Evolutionary conservation across 1,140 invertebrate genomes (phyloP).

Genomic region (Euschistus heros): DNA sequence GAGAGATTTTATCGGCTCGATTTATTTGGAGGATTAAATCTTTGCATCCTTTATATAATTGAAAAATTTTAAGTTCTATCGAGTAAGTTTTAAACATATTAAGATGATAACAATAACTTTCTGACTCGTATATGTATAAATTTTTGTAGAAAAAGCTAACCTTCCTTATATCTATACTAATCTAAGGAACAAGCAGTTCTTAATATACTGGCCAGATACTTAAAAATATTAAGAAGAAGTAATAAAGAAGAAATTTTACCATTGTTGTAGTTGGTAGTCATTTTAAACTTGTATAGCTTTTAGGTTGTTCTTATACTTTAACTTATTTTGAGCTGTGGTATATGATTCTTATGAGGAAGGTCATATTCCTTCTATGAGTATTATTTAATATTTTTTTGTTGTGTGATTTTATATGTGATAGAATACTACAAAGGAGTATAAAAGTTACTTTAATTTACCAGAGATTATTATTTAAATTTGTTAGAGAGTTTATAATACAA

Average conservation of each 20-base stretch:
- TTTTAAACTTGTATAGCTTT: conserved; percentile 1
- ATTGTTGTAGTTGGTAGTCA: background rate
- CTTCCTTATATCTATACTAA: too few species aligned
- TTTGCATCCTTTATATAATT: too few species aligned
- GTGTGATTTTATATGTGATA: conserved; percentile 17
- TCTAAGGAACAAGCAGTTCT: too few species aligned
- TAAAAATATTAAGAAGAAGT: too few species aligned
- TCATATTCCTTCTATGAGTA: conserved; percentile 4
- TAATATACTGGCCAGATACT: too few species aligned
- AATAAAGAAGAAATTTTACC: background rate
- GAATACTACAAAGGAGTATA: background rate
- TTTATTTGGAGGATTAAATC: too few species aligned
- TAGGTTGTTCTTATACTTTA: background rate
- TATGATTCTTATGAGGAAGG: background rate
- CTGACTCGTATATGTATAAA: too few species aligned
- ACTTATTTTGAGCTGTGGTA: conserved; percentile 1
- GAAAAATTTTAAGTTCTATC: too few species aligned
- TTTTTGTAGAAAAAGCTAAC: too few species aligned
- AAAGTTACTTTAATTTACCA: conserved; percentile 3
- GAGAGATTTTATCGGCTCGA: too few species aligned
- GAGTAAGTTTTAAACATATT: too few species aligned
- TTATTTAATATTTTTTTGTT: conserved; percentile 2
- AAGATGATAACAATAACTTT: too few species aligned
- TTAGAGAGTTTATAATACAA: background rate
- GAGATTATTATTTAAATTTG: conserved; percentile 1